Conservation (phyloP, 2,888 invertebrate species). For the Leptopilina syphax region DNA sequence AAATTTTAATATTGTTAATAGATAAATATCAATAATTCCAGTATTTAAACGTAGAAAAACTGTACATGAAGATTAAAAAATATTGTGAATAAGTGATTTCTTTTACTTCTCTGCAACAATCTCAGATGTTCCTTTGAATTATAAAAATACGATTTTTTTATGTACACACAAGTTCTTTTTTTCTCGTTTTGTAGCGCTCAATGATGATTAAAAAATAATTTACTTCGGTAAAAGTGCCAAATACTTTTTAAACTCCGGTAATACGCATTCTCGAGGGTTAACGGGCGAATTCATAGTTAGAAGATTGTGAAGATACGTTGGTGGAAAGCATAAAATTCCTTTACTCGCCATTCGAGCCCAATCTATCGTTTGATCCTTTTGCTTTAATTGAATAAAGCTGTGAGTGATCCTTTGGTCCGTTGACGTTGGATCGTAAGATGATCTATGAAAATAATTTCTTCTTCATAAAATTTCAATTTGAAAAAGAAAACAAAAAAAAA, state of each 20-base stretch:
- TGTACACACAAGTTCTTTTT: neutral
- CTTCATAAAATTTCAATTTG: too few relatives aligned
- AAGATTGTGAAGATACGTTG: conserved; percentile 80
- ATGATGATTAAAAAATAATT: conserved; percentile 5
- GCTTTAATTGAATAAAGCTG: conserved; percentile 83
- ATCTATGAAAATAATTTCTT: conserved; percentile 55
- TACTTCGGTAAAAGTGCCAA: conserved; percentile 70
- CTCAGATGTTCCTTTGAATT: neutral
- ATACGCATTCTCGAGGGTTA: conserved; percentile 69
- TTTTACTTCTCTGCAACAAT: too few relatives aligned
- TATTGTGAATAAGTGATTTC: too few relatives aligned
- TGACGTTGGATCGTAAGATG: conserved; percentile 70
- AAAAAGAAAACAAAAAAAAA: too few relatives aligned
- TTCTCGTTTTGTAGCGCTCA: too few relatives aligned
- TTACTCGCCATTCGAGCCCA: conserved; percentile 79
- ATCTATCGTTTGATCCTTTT: conserved; percentile 78
- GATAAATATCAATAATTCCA: too few relatives aligned
- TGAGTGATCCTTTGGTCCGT: conserved; percentile 80
- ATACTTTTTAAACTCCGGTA: conserved; percentile 73
- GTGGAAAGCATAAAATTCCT: conserved; percentile 82
- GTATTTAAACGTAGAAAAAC: too few relatives aligned
- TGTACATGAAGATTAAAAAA: too few relatives aligned
- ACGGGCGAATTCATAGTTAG: conserved; percentile 72
- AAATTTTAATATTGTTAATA: too few relatives aligned
- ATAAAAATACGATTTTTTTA: neutral